These are phyloP conservation scores for Ceuthmochares aereus DNA, from an alignment of 2,113 vertebrate genomes.

Conservation along the genomic window DNA sequence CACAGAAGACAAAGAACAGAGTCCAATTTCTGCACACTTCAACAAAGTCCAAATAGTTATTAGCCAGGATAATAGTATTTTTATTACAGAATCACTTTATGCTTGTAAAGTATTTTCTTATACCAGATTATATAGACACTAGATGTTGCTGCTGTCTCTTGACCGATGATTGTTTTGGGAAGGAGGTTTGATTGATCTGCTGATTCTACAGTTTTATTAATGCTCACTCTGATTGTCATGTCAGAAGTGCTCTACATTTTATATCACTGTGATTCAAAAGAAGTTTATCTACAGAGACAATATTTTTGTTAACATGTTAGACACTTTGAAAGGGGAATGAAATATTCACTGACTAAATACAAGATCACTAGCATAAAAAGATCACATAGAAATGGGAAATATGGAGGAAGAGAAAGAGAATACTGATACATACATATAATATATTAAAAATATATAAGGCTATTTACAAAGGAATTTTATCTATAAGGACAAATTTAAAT, in stretches of 20 bases:
- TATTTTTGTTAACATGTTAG: neutral
- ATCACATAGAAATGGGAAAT: neutral
- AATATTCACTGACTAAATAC: neutral
- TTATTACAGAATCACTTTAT: neutral
- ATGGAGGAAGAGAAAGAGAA: neutral
- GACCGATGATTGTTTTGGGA: neutral
- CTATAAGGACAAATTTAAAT: neutral
- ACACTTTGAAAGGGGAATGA: neutral
- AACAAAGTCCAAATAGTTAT: neutral
- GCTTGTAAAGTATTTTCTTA: neutral
- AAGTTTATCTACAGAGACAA: neutral
- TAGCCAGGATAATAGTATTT: neutral
- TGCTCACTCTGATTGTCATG: neutral
- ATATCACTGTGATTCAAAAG: neutral
- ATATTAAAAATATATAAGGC: neutral
- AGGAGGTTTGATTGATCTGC: neutral
- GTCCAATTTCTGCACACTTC: neutral
- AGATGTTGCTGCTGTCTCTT: neutral
- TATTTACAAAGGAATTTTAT: neutral
- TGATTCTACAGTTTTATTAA: neutral
- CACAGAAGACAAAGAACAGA: constrained; percentile 19
- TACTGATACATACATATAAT: too few relatives aligned
- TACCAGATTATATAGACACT: neutral
- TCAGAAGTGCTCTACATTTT: neutral
- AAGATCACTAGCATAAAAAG: neutral